Evolutionary conservation across 2,113 vertebrate species (phyloP).

Genomic region (Gymnobelideus leadbeateri): DNA sequence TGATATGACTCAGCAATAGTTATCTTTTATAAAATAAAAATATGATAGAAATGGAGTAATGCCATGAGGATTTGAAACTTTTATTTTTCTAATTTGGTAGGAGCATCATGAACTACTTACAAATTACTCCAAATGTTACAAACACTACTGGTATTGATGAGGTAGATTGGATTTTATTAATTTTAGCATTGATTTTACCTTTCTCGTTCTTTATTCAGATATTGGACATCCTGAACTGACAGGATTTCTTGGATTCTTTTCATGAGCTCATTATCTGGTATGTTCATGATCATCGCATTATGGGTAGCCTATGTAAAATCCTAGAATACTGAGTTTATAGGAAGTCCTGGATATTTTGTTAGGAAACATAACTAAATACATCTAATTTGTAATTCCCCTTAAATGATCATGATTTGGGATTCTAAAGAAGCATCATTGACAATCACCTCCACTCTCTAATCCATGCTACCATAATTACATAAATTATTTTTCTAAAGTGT

Average conservation of each 20-base stretch:
- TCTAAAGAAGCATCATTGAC: not conserved
- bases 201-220: not conserved
- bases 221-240: not conserved
- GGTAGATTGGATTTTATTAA: not conserved
- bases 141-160: not conserved
- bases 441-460: not conserved
- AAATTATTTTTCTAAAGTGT: not conserved
- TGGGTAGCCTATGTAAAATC: not conserved
- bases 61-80: not conserved
- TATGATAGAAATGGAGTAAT: not conserved
- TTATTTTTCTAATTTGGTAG: not conserved
- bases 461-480: not conserved
- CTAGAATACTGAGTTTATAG: not conserved
- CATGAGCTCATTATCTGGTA: not conserved
- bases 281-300: not conserved
- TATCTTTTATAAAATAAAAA: not conserved
- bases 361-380: not conserved
- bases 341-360: not conserved
- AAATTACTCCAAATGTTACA: not conserved
- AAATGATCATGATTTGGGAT: not conserved
- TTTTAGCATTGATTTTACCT: not conserved
- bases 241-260: not conserved
- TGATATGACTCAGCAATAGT: not conserved
- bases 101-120: not conserved
- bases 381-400: not conserved